phyloP scores from a whole-genome alignment of 2,797 vertebrate genomes.

The Podarcis lilfordi region DNA sequence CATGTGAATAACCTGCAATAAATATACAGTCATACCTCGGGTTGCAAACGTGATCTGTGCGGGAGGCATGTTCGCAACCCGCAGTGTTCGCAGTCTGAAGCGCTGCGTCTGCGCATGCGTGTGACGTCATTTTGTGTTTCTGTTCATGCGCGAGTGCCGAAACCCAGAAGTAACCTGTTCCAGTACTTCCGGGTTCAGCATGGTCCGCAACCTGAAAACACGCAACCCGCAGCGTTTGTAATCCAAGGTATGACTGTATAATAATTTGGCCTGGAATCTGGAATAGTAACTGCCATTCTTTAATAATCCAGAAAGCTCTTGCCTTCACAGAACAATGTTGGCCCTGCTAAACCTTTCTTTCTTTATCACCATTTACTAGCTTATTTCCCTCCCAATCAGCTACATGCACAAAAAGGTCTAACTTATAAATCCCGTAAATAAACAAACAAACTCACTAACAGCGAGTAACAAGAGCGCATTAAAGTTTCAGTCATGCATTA shows the following conservation, averaged over 20 bases:
- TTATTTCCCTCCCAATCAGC: neutral
- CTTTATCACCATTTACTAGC: neutral
- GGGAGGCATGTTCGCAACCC: too few species aligned
- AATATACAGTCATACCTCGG: too few species aligned
- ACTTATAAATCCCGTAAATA: constrained; percentile 2
- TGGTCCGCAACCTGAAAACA: too few species aligned
- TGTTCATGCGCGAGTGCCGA: too few species aligned
- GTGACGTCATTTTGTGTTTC: too few species aligned
- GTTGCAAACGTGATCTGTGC: too few species aligned
- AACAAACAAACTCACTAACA: neutral
- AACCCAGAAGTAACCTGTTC: too few species aligned
- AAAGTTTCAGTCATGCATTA: constrained; percentile 16
- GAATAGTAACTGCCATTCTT: neutral
- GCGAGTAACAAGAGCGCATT: neutral
- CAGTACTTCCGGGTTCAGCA: too few species aligned
- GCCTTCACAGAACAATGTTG: neutral
- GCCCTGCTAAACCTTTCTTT: neutral
- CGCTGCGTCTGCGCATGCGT: too few species aligned
- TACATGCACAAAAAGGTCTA: neutral
- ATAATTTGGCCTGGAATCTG: neutral
- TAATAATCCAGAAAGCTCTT: neutral
- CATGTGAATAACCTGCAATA: too few species aligned
- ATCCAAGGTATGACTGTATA: neutral
- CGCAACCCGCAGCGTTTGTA: too few species aligned
- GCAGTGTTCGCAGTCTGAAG: too few species aligned